Percentiles rank a stretch among this genome's conserved stretches.
phyloP scores from a whole-genome alignment of 1,140 invertebrate genomes.

The Frieseomelitta varia region DNA sequence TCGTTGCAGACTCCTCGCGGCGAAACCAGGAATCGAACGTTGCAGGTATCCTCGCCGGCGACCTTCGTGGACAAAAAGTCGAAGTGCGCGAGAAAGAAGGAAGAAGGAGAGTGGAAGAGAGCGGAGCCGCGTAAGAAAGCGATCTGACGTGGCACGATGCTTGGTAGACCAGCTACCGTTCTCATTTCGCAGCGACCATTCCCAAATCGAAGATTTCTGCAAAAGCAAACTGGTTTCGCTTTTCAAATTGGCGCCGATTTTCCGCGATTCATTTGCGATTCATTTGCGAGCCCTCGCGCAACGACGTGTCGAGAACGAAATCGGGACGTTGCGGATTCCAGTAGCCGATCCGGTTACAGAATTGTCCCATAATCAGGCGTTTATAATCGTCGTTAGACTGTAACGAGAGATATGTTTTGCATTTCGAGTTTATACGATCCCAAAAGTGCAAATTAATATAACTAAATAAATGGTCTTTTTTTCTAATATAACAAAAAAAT shows the following conservation, averaged over 20 bases:
- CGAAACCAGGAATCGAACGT: constrained; percentile 33
- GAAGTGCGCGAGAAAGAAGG: constrained; percentile 49
- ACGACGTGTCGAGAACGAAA: background rate
- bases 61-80: constrained; percentile 50
- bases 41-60: constrained; percentile 46
- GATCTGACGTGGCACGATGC: constrained; percentile 53
- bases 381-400: no score
- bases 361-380: no score
- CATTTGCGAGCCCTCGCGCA: background rate
- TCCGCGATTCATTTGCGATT: background rate
- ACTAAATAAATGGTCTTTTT: no score
- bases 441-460: no score
- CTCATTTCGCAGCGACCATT: background rate
- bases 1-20: background rate
- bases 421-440: no score
- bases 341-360: no score
- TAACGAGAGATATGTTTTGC: no score
- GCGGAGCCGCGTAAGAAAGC: constrained; percentile 38
- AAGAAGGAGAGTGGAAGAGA: constrained; percentile 52
- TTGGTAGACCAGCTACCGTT: constrained; percentile 46
- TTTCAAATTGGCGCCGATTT: rapidly evolving
- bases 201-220: background rate
- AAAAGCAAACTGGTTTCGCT: background rate
- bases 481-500: no score
- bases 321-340: background rate